A percentile compares a stretch with the other conserved stretches of the same genome.
phyloP scores from a whole-genome alignment of 2,113 vertebrate genomes.

The Hippocampus barbouri region DNA sequence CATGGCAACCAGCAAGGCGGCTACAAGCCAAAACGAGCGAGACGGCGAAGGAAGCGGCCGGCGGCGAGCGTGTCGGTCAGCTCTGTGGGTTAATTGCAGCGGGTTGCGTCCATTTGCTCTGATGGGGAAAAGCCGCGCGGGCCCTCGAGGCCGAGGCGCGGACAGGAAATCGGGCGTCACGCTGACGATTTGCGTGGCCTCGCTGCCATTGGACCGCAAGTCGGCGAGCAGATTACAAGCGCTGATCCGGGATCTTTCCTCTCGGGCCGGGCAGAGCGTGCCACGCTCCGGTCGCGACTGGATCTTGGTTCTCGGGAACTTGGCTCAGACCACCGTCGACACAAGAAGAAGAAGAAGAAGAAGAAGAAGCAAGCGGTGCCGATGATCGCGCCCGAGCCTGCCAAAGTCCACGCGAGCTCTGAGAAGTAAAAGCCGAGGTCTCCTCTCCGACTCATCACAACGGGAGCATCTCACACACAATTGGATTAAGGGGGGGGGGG shows the following conservation, averaged over 20 bases:
- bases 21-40: neutral
- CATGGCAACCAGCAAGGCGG: no score
- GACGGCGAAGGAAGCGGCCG: neutral
- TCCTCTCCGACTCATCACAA: neutral
- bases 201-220: conserved; percentile 15
- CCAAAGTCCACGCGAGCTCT: conserved; percentile 6
- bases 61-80: neutral
- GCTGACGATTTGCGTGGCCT: conserved; percentile 20
- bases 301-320: neutral
- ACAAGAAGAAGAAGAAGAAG: neutral
- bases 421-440: neutral
- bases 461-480: neutral
- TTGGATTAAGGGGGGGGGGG: conserved; percentile 53
- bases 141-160: neutral
- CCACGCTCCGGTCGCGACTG: conserved; percentile 2
- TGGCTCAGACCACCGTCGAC: no score
- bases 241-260: conserved; percentile 42
- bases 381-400: neutral
- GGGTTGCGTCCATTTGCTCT: neutral
- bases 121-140: neutral
- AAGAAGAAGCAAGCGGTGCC: neutral
- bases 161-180: conserved; percentile 10
- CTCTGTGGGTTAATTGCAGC: neutral
- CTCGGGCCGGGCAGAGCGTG: neutral
- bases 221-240: conserved; percentile 31